A percentile compares a stretch with the other conserved stretches of the same genome.
Evolutionary conservation across 2,113 vertebrate species (phyloP).

Genomic region (Megaleporinus macrocephalus): DNA sequence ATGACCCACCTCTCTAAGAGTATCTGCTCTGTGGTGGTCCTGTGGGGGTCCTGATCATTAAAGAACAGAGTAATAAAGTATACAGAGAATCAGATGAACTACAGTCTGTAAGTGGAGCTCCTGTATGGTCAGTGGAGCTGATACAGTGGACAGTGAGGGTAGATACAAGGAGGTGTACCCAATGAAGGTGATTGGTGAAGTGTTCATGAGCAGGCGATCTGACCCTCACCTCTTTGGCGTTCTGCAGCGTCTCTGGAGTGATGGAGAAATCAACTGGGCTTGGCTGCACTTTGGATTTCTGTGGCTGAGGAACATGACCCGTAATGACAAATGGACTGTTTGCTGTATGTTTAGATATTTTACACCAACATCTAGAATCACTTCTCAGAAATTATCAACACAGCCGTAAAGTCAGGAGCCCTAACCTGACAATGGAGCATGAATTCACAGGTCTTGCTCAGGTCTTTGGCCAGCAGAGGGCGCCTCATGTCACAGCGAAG

Average conservation of each 20-base stretch:
- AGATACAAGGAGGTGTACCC: too few relatives aligned
- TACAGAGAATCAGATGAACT: too few relatives aligned
- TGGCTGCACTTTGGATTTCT: conserved; percentile 84
- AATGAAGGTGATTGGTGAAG: too few relatives aligned
- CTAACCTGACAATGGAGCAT: conserved; percentile 92
- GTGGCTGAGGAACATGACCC: conserved; percentile 78
- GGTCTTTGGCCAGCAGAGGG: conserved; percentile 92
- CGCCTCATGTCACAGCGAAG: conserved; percentile 94
- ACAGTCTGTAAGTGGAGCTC: too few relatives aligned
- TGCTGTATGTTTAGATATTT: neutral
- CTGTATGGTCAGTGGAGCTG: too few relatives aligned
- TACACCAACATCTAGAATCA: neutral
- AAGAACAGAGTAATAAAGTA: too few relatives aligned
- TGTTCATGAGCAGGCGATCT: neutral
- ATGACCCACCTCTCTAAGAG: too few relatives aligned
- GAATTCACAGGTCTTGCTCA: conserved; percentile 94
- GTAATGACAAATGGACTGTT: neutral
- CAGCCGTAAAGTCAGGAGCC: neutral
- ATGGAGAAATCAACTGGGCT: conserved; percentile 93
- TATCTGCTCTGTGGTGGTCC: too few relatives aligned
- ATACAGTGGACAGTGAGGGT: too few relatives aligned
- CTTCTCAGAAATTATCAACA: neutral
- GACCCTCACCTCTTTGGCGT: conserved; percentile 84
- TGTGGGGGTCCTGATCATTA: too few relatives aligned
- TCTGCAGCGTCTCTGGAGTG: conserved; percentile 93